Conservation (phyloP, 2,888 invertebrate genomes). For the Amitus sp. region DNA sequence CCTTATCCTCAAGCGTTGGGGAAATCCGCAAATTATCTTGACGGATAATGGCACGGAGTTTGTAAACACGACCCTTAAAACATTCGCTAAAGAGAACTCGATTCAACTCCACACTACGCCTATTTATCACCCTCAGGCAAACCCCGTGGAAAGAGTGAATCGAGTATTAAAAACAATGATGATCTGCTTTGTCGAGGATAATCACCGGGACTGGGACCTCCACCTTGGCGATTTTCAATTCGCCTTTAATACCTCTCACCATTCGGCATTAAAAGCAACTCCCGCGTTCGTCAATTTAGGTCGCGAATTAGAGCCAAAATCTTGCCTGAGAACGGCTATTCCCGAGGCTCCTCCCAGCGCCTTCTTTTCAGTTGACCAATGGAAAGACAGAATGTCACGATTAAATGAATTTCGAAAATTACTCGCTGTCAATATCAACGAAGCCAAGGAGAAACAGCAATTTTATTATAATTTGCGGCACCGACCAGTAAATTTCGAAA, state of each 20-base stretch:
- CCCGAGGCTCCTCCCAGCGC: too few relatives aligned
- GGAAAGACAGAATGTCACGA: too few relatives aligned
- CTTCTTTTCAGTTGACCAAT: too few relatives aligned
- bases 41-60: slow-evolving; percentile 46
- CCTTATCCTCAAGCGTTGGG: slow-evolving; percentile 33
- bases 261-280: slow-evolving; percentile 12
- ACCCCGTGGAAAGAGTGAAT: too few relatives aligned
- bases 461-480: too few relatives aligned
- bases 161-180: slow-evolving; percentile 20
- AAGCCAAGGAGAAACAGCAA: too few relatives aligned
- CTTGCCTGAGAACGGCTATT: too few relatives aligned
- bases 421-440: too few relatives aligned
- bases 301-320: too few relatives aligned
- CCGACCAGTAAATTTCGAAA: too few relatives aligned
- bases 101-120: not conserved
- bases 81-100: not conserved
- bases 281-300: slow-evolving; percentile 11
- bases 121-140: too few relatives aligned
- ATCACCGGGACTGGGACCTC: slow-evolving; percentile 17
- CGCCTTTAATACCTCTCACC: slow-evolving; percentile 23
- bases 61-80: slow-evolving; percentile 1
- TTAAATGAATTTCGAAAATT: too few relatives aligned
- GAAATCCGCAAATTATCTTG: slow-evolving; percentile 32
- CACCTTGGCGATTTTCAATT: slow-evolving; percentile 22
- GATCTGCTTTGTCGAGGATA: not conserved